phyloP scores from a whole-genome alignment of 1,140 invertebrate genomes.

The Sinella curviseta region DNA sequence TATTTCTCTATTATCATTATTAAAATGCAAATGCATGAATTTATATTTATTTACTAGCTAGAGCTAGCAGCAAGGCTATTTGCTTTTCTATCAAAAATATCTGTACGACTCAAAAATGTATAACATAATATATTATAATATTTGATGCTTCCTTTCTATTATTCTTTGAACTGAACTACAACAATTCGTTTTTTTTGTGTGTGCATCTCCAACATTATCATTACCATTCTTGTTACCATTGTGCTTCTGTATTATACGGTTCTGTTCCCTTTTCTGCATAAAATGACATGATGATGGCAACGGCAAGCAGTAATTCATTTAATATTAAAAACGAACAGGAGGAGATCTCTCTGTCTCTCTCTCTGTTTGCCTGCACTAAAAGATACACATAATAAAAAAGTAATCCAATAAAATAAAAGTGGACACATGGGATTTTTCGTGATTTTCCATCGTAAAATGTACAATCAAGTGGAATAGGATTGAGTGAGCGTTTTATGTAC shows the following conservation, averaged over 20 bases:
- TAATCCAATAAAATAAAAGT: not conserved
- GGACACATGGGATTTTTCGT: slow-evolving; percentile 7
- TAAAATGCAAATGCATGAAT: not conserved
- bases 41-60: too few species aligned
- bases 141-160: not conserved
- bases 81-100: too few species aligned
- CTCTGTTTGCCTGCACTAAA: not conserved
- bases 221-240: too few species aligned
- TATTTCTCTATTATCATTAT: not conserved
- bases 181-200: not conserved
- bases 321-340: not conserved
- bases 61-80: too few species aligned
- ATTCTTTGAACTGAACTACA: not conserved
- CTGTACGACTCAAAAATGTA: too few species aligned
- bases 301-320: not conserved
- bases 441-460: slow-evolving; percentile 3
- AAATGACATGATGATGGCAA: too few species aligned
- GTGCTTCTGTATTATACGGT: too few species aligned
- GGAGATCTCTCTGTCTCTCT: not conserved
- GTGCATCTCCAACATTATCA: not conserved
- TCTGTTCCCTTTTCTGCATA: too few species aligned
- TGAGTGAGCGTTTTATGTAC: not conserved
- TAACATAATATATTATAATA: too few species aligned
- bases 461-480: slow-evolving; percentile 10
- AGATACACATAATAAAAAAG: too few species aligned